Evolutionary conservation across 2,888 invertebrate species (phyloP), one percentile per base, ranked within the genome.

Genomic region (Brachypalpus laphriformis): DNA sequence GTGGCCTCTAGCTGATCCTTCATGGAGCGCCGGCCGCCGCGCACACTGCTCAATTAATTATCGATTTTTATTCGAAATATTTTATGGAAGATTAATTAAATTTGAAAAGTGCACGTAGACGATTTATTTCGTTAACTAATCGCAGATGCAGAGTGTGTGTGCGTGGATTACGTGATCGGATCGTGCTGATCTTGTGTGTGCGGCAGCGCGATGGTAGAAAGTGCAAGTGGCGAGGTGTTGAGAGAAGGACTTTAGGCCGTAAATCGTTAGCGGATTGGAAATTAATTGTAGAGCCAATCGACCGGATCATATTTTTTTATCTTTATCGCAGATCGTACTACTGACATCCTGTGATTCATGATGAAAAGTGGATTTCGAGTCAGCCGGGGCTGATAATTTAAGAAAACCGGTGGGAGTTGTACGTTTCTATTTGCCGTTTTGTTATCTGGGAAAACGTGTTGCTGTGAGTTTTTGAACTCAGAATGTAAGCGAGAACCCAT

Each of bases 31-130:
- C 16, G 31, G 20, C 8, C 31, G 8, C 31, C 7, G 31, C 25
- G 31, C 16, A 56, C 42, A 20, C 28, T 22, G 54, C 9, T 70
- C 74, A 57, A 83, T 83, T 80, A 80, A 83, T 80, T 83, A 75
- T 75, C 28, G 74, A 70, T 63, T 83, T 78, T 80, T 70, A 68
- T 78, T 59, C 68, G 14, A 83, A 78, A 68, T 63, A 78, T 74
- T 74, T 78, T 54, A 65, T 83, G 59, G 51, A 65, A 80, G 80
- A 80, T 83, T 75, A 83, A 83, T 83, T 80, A 63, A 74, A 83
- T 78, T 70, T 70, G 59, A 70, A 70, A 68, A 56, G 37, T 37
- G 14, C 78, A 70, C 78, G 49, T 63, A 49, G 42, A 63, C 56
- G 49, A 78, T 78, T 78, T 70, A 83, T 83, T 78, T 65, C 51